Evolutionary conservation across 2,113 vertebrate species (phyloP), one percentile per base, ranked within the genome.

Genomic region (Motacilla tschutschensis): DNA sequence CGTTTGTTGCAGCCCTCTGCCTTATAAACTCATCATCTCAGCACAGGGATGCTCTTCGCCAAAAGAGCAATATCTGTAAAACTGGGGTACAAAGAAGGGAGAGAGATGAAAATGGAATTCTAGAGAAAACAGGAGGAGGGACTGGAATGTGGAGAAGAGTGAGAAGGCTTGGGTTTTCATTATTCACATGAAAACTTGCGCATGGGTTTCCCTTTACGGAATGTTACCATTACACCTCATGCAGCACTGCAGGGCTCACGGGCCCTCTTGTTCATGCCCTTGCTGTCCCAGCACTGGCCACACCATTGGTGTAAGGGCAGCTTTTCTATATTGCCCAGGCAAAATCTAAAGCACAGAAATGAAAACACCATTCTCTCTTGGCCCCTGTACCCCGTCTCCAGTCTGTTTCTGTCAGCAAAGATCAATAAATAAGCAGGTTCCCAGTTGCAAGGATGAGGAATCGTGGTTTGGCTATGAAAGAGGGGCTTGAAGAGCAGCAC

Each of bases 181-280:
- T 80, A 75, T 50, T 72, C 35, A 16, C 4, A 1, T 67, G 65
- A 66, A 85, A 50, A 25, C 13, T 19, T 75, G 36, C 31, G 36
- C 17, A 5, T 8, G 58, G 12, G 5, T 59, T 83, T 83, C 48
- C 62, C 54, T 33, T 19, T 31, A 24, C 0, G 0, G 44, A 24
- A 20, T 0, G 1, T 17, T 38, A n/a, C 63, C 47, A 22, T 36
- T 25, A 40, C 24, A 41, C 6, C 50, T 71, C 5, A 3, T 7
- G 38, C 38, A 53, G 40, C 31, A 12, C 18, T n/a, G 31, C 33
- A 58, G 53, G 69, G 33, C 29, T 75, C 6, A 4, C 0, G 0
- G 36, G 33, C 22, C 21, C 2, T 4, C 73, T 60, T 36, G 7
- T 33, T 60, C 43, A 53, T 0, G 0, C 28, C 36, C 28, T 63